Evolutionary conservation across 2,888 invertebrate genomes (phyloP), one percentile per base, ranked within the genome.

Genomic region (Phortica magna): DNA sequence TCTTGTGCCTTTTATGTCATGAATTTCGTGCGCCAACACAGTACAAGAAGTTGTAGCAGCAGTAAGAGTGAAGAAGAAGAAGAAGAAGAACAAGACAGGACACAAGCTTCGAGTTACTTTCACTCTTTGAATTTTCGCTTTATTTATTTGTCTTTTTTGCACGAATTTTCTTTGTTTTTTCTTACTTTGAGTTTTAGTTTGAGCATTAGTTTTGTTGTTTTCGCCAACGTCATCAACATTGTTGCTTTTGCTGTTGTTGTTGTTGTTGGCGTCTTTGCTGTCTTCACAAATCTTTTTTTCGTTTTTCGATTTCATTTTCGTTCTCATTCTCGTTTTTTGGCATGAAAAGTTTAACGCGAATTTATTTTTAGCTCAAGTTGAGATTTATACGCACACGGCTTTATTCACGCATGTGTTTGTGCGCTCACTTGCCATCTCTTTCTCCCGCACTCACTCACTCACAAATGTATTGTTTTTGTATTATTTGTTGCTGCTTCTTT

Each of bases 321-420:
- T 39, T 65, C 14, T n/a, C 65, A 12, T 31, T 65, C 14, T 39
- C 14, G 17, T 19, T 59, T 22, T 42, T 67, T 42, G 42, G 42
- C 19, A 67, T 42, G 17, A 43, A 67, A 67, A 67, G 42, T 70
- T 70, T 53, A 70, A 19, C 19, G 68, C 22, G 48, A 31, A 43
- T 71, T 55, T 71, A 71, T 71, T 71, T 55, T 71, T 55, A 71
- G 70, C 70, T 6, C 53, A 55, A 71, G 53, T 71, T 31, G 53
- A 71, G 55, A 55, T 71, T 53, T 71, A 53, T 71, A 53, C 55
- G 14, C 43, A 42, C 55, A 10, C 55, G 22, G 12, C 19, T 71
- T 71, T 55, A 53, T 31, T 71, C 22, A 55, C 53, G 22, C 55
- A 55, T 71, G 31, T 71, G 6, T 55, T 55, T 31, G 10, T 65